These are phyloP conservation scores for Sebastes vulpes DNA, from an alignment of 2,797 vertebrate genomes.

Conservation along the genomic window DNA sequence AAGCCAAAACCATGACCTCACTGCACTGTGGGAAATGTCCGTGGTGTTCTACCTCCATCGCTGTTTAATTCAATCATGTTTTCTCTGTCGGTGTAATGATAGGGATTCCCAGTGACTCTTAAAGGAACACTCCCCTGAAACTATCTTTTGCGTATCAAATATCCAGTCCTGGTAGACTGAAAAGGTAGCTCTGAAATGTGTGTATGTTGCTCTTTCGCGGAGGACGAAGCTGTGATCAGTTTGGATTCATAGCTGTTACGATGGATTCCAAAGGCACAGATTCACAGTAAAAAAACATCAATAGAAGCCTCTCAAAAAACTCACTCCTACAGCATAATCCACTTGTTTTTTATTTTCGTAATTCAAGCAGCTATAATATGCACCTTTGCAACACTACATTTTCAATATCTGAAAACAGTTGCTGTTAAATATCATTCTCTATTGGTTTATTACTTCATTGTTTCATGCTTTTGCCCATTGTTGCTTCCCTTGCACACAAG, in stretches of 20 bases:
- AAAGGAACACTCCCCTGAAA: not conserved
- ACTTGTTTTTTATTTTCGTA: not conserved
- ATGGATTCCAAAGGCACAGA: not conserved
- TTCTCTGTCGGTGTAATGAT: conserved; percentile 55
- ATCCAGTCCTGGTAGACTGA: not conserved
- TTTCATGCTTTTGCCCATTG: too few species aligned
- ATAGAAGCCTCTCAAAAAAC: not conserved
- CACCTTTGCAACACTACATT: not conserved
- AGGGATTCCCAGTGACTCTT: conserved; percentile 44
- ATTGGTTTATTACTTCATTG: not conserved
- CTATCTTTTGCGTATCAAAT: not conserved
- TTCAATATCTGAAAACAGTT: not conserved
- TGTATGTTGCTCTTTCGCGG: not conserved
- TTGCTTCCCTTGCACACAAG: too few species aligned
- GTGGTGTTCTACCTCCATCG: conserved; percentile 52
- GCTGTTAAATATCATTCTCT: not conserved
- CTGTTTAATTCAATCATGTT: conserved; percentile 71
- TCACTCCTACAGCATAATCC: not conserved
- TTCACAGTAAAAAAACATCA: not conserved
- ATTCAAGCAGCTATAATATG: not conserved
- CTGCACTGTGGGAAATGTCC: conserved; percentile 64
- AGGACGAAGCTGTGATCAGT: not conserved
- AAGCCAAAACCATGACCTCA: conserved; percentile 76
- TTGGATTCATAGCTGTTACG: not conserved
- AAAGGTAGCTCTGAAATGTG: not conserved